phyloP scores from a whole-genome alignment of 2,888 invertebrate genomes.

The Temnothorax rugatulus region DNA sequence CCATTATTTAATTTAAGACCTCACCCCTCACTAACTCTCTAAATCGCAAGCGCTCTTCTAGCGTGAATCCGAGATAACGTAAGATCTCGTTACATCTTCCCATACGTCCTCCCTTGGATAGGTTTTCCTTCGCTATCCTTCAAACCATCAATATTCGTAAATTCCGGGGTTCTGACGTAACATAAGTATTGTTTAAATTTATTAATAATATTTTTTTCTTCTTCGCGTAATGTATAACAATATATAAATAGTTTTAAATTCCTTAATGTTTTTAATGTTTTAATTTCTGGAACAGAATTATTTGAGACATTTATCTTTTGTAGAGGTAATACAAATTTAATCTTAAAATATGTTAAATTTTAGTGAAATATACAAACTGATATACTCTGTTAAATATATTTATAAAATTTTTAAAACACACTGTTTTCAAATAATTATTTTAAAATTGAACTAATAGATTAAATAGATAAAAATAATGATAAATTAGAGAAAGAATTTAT shows the following conservation, averaged over 20 bases:
- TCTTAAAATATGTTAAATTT: constrained; percentile 1
- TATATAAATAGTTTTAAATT: not conserved
- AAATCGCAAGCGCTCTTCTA: no score
- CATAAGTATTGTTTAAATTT: not conserved
- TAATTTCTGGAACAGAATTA: not conserved
- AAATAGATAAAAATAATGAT: not conserved
- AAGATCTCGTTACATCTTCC: no score
- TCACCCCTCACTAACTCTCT: no score
- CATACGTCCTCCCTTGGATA: no score
- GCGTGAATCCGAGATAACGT: no score
- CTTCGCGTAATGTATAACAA: not conserved
- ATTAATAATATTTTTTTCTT: not conserved
- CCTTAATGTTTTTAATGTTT: not conserved
- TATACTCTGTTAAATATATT: not conserved
- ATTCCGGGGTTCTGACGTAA: no score
- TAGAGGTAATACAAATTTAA: not conserved
- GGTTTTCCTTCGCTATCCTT: no score
- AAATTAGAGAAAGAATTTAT: not conserved
- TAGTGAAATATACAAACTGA: not conserved
- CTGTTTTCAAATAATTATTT: not conserved
- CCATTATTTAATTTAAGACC: no score
- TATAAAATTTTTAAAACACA: not conserved
- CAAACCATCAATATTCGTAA: no score
- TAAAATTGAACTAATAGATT: no score
- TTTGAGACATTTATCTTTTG: not conserved